Percentiles rank a stretch among this genome's conserved stretches.
Evolutionary conservation across 1,140 invertebrate species (phyloP).

Genomic region (Carcinoscorpius rotundicauda): DNA sequence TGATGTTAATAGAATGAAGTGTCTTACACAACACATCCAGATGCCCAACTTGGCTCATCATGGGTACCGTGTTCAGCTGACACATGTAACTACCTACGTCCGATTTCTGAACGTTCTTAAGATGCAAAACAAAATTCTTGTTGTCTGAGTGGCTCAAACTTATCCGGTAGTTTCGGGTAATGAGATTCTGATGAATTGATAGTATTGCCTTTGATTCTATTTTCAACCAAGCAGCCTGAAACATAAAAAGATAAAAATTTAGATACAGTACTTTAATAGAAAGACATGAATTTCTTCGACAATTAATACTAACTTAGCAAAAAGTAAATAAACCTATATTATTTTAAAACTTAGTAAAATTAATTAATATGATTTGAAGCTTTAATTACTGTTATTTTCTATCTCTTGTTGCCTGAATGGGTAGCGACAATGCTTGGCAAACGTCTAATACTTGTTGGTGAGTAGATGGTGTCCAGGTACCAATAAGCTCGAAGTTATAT

Average conservation of each 20-base stretch:
- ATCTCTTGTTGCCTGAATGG: too few species aligned
- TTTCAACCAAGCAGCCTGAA: constrained; percentile 19
- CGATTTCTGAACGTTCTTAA: constrained; percentile 74
- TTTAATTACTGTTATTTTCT: too few species aligned
- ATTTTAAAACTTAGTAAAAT: too few species aligned
- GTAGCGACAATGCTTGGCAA: too few species aligned
- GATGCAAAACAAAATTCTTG: constrained; percentile 53
- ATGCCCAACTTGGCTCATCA: constrained; percentile 81
- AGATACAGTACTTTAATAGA: too few species aligned
- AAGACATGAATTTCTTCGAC: too few species aligned
- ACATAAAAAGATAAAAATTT: not conserved
- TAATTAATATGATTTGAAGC: too few species aligned
- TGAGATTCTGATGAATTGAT: constrained; percentile 15
- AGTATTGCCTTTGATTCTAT: constrained; percentile 16
- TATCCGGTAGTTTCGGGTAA: constrained; percentile 8
- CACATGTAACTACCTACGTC: constrained; percentile 90
- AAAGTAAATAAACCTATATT: too few species aligned
- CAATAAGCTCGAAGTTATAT: too few species aligned
- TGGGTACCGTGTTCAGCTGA: constrained; percentile 70
- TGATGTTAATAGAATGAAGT: constrained; percentile 34
- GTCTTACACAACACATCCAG: constrained; percentile 77
- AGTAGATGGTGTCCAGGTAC: too few species aligned
- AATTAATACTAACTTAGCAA: too few species aligned
- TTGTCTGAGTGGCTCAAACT: constrained; percentile 12
- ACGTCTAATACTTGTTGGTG: too few species aligned